A percentile compares a stretch with the other conserved stretches of the same genome.
phyloP scores from a whole-genome alignment of 2,113 vertebrate genomes.

The Carassius auratus region DNA sequence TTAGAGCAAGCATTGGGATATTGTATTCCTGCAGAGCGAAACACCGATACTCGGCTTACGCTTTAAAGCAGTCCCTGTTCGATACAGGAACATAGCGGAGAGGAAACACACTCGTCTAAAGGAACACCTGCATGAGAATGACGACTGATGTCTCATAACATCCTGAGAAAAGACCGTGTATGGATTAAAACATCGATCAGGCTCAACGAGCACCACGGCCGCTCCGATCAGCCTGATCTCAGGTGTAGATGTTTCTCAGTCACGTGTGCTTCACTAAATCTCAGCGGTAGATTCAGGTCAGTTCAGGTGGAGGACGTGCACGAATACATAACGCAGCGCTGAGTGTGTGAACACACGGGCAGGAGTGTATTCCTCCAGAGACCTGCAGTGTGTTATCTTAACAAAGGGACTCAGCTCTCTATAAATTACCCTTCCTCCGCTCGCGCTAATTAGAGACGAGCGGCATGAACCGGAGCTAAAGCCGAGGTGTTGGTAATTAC shows the following conservation, averaged over 20 bases:
- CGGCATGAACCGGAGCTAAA: constrained; percentile 48
- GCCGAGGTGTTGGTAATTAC: constrained; percentile 49
- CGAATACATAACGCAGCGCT: neutral
- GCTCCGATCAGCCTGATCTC: constrained; percentile 47
- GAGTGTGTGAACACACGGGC: constrained; percentile 19
- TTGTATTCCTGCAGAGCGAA: constrained; percentile 34
- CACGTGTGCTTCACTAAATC: neutral
- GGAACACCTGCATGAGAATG: constrained; percentile 47
- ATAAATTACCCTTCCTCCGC: constrained; percentile 62
- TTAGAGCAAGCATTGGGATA: constrained; percentile 10
- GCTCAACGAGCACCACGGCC: constrained; percentile 47
- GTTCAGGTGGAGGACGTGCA: constrained; percentile 10
- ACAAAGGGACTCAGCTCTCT: constrained; percentile 59
- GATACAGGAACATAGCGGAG: neutral
- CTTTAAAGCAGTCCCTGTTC: constrained; percentile 47
- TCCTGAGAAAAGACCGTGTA: constrained; percentile 58
- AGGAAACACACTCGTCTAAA: constrained; percentile 27
- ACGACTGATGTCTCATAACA: constrained; percentile 59
- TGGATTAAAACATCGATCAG: constrained; percentile 55
- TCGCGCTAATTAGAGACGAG: constrained; percentile 59
- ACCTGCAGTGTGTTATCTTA: constrained; percentile 50
- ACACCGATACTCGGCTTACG: constrained; percentile 8
- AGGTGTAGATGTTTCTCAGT: constrained; percentile 49
- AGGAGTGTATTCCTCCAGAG: constrained; percentile 45
- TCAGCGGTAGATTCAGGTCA: constrained; percentile 20